Conservation (phyloP, 2,888 invertebrate genomes). For the Listrodromus nycthemerus region DNA sequence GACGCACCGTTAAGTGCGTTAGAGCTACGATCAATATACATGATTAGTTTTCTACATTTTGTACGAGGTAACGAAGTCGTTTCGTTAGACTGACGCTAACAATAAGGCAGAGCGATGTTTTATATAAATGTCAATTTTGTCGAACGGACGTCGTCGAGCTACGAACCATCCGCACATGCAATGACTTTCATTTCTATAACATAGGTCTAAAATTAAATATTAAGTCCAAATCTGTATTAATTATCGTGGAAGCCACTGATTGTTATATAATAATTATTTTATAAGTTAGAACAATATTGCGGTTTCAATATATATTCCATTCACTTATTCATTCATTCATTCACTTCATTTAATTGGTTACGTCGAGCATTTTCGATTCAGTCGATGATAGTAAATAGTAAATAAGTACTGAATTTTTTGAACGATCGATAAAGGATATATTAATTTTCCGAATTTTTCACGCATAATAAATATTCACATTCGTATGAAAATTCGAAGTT, state of each 20-base stretch:
- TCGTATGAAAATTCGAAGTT: background rate
- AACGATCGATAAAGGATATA: background rate
- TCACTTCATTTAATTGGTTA: background rate
- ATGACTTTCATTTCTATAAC: conserved; percentile 10
- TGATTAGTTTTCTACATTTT: background rate
- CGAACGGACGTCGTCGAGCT: conserved; percentile 9
- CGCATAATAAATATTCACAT: background rate
- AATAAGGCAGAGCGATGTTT: background rate
- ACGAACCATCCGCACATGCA: background rate
- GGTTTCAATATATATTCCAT: background rate
- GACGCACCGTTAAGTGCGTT: too few species aligned
- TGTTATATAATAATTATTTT: background rate
- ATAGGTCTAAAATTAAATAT: conserved; percentile 2
- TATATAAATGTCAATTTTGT: conserved; percentile 5
- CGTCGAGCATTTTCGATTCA: background rate
- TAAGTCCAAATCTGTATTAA: background rate
- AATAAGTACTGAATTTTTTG: background rate
- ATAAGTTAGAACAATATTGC: conserved; percentile 1
- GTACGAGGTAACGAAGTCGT: conserved; percentile 5
- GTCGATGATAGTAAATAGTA: background rate
- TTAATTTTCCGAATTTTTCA: background rate
- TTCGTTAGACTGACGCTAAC: conserved; percentile 5
- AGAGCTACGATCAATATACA: too few species aligned
- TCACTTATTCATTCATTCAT: background rate
- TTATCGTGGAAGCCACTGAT: background rate